A percentile compares a stretch with the other conserved stretches of the same genome.
Conservation (phyloP, 2,797 vertebrate species). For the Gobionotothen gibberifrons region DNA sequence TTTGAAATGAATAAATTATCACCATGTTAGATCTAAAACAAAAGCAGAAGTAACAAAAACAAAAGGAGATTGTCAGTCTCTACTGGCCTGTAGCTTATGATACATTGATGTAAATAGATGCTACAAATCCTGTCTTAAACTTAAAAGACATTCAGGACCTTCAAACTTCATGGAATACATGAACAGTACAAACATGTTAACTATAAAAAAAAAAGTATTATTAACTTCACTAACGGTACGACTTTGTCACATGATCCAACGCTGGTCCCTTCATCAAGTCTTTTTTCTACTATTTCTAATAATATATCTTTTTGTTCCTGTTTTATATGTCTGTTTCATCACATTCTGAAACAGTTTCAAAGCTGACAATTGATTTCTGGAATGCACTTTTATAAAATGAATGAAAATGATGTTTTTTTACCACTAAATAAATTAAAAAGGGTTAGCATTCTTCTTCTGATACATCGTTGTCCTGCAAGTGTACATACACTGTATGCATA, state of each 20-base stretch:
- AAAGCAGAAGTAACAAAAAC: conserved; percentile 18
- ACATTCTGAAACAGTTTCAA: conserved; percentile 1
- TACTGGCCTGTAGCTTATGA: conserved; percentile 15
- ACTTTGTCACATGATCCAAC: not conserved
- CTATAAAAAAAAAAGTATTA: not conserved
- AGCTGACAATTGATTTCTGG: conserved; percentile 1
- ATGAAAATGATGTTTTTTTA: not conserved
- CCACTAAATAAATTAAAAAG: not conserved
- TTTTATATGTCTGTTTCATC: not conserved
- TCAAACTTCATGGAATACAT: conserved; percentile 21
- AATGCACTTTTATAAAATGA: conserved; percentile 7
- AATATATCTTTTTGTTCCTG: not conserved
- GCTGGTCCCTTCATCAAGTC: conserved; percentile 11
- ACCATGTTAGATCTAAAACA: conserved; percentile 11
- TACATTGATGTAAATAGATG: conserved; percentile 11
- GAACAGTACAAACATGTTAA: conserved; percentile 5
- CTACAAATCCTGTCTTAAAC: not conserved
- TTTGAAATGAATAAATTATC: conserved; percentile 17
- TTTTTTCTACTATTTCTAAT: not conserved
- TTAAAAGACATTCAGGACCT: conserved; percentile 17
- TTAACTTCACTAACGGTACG: conserved; percentile 12
- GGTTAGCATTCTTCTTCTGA: not conserved
- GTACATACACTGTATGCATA: conserved; percentile 40
- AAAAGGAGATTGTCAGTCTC: conserved; percentile 24
- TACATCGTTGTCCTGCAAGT: conserved; percentile 15